Percentiles rank a stretch among this genome's conserved stretches.
phyloP scores from a whole-genome alignment of 2,113 vertebrate genomes.

The Hippoglossus stenolepis region DNA sequence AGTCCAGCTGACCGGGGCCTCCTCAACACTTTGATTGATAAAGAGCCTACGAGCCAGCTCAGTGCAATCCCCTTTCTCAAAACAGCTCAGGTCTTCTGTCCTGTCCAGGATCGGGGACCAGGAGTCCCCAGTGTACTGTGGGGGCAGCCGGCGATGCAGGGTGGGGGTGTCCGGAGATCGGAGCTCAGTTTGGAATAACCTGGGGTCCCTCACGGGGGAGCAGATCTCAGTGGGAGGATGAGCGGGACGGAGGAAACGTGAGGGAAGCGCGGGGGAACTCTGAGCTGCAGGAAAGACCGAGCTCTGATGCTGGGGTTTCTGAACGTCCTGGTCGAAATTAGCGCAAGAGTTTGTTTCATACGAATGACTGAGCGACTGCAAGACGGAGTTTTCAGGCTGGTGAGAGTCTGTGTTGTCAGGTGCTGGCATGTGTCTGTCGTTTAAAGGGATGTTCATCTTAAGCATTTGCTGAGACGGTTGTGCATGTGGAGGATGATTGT shows the following conservation, averaged over 20 bases:
- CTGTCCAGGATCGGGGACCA: constrained; percentile 59
- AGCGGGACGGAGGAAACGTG: constrained; percentile 65
- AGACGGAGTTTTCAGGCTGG: constrained; percentile 52
- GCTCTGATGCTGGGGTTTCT: constrained; percentile 44
- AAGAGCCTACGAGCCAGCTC: constrained; percentile 73
- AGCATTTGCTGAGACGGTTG: constrained; percentile 68
- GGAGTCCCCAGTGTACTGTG: constrained; percentile 76
- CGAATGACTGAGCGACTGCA: constrained; percentile 20
- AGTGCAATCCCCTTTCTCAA: constrained; percentile 61
- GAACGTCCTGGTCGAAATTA: constrained; percentile 24
- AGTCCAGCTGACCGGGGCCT: constrained; percentile 79
- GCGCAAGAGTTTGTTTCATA: constrained; percentile 44
- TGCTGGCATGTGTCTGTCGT: constrained; percentile 65
- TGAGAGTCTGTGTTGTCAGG: constrained; percentile 58
- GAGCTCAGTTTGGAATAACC: constrained; percentile 67
- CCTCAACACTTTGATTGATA: constrained; percentile 71
- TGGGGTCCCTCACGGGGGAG: constrained; percentile 81
- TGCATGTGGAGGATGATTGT: constrained; percentile 58
- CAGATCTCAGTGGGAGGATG: constrained; percentile 71
- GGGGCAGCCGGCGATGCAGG: constrained; percentile 75
- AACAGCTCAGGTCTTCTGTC: constrained; percentile 45
- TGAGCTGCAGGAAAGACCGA: constrained; percentile 15
- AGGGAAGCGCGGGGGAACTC: constrained; percentile 74
- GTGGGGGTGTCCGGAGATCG: constrained; percentile 77
- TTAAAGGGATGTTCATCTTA: constrained; percentile 85